Evolutionary conservation across 2,113 vertebrate genomes (phyloP).

Genomic region (Ptilonorhynchus violaceus): DNA sequence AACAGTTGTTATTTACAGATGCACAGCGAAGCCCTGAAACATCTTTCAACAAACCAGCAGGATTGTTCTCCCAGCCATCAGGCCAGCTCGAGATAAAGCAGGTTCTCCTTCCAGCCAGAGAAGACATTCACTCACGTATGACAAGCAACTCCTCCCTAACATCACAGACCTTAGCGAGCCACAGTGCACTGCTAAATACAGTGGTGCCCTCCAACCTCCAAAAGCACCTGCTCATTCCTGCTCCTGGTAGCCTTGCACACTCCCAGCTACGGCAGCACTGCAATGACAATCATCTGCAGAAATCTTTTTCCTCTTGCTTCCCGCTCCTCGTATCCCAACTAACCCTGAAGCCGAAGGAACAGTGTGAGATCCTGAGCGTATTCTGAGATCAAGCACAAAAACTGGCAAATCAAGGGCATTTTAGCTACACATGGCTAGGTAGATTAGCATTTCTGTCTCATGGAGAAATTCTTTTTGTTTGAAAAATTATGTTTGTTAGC

Average conservation of each 20-base stretch:
- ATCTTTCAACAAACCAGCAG: background rate
- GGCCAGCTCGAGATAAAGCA: background rate
- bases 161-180: background rate
- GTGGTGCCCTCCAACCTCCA: rapidly evolving
- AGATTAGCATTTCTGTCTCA: background rate
- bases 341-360: background rate
- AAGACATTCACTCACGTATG: background rate
- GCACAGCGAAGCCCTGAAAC: background rate
- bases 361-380: background rate
- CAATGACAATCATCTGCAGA: background rate
- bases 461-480: background rate
- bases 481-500: background rate
- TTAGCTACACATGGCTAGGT: background rate
- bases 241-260: background rate
- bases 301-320: background rate
- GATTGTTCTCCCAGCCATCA: background rate
- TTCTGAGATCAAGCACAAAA: background rate
- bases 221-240: background rate
- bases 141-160: background rate
- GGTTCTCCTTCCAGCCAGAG: background rate
- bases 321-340: background rate
- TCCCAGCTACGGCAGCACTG: background rate
- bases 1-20: background rate
- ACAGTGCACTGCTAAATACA: background rate
- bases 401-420: background rate